Evolutionary conservation across 2,888 invertebrate genomes (phyloP), one percentile per base, ranked within the genome.

Genomic region (Crematogaster levior): DNA sequence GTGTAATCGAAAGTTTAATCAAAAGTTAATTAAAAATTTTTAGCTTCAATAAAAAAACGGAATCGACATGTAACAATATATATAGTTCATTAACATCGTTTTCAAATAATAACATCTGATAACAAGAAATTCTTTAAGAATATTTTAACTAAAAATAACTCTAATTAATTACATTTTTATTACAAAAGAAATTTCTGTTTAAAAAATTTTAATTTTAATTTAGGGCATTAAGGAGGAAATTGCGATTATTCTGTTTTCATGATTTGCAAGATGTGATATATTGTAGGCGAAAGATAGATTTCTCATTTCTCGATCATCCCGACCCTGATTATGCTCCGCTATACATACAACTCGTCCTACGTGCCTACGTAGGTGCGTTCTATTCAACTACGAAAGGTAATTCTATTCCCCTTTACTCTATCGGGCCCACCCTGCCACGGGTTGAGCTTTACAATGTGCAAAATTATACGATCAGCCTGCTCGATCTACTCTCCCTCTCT

Each of bases 401-500:
- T 91, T 92, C 90, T 90, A 91, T 86, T 90, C 90, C 90, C 89
- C 86, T 83, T 83, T 82, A 84, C 81, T 74, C 51, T 58, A 74
- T 66, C 46, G 72, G 15, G 51, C 58, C 72, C 75, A 51, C 66
- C 65, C 81, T 81, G 66, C n/a, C 82, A 70, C 61, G 72, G 75
- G 72, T 80, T 83, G 72, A 81, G 84, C 87, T 87, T 87, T 89
- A 91, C 91, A 92, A 91, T 91, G 91, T 91, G 91, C 91, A 89
- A 92, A 93, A 93, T 93, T 93, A 92, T 92, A 91, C 92, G 91
- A 91, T 91, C 88, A 82, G 86, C 88, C 83, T 68, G 72, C 84
- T 84, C 70, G 34, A 40, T 82, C 85, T 89, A 81, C 81, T 73
- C 70, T 53, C 61, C 58, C 72, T 34, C 66, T 43, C 43, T 63